phyloP scores from a whole-genome alignment of 2,888 invertebrate species.

The Cataglyphis livida region DNA sequence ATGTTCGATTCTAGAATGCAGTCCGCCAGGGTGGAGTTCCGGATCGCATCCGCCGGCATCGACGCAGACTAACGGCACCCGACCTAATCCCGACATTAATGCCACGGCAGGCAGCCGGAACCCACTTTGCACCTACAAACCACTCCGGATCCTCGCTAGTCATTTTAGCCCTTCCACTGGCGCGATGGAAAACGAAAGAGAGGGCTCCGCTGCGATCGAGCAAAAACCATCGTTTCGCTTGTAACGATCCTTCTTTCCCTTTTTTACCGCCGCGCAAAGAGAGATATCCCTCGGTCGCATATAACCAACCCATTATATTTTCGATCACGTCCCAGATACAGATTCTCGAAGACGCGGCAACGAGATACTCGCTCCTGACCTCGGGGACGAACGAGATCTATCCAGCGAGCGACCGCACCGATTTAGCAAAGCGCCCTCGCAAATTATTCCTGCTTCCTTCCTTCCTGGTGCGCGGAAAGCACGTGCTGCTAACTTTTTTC shows the following conservation, averaged over 20 bases:
- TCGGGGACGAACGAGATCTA: conserved; percentile 1
- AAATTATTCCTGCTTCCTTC: conserved; percentile 53
- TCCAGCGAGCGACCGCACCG: conserved; percentile 28
- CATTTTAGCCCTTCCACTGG: conserved; percentile 49
- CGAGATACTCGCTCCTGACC: conserved; percentile 16
- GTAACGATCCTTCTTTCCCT: not conserved
- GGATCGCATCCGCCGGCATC: conserved; percentile 56
- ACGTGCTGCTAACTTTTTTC: conserved; percentile 67
- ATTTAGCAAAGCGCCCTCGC: conserved; percentile 51
- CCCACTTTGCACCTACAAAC: conserved; percentile 71
- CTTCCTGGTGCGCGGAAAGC: not conserved
- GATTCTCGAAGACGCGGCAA: conserved; percentile 34
- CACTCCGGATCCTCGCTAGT: conserved; percentile 42
- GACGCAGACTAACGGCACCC: conserved; percentile 65
- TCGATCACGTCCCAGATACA: conserved; percentile 60
- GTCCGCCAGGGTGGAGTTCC: conserved; percentile 53
- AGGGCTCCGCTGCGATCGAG: conserved; percentile 19
- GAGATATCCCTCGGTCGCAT: conserved; percentile 44
- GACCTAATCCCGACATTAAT: conserved; percentile 80
- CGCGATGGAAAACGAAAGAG: not conserved
- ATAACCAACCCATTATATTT: conserved; percentile 66
- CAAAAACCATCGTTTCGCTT: conserved; percentile 44
- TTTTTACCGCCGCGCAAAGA: conserved; percentile 40
- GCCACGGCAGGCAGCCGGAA: conserved; percentile 76
- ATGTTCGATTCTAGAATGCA: conserved; percentile 64